A percentile compares a stretch with the other conserved stretches of the same genome.
phyloP scores from a whole-genome alignment of 2,797 vertebrate genomes.

The Champsocephalus esox region DNA sequence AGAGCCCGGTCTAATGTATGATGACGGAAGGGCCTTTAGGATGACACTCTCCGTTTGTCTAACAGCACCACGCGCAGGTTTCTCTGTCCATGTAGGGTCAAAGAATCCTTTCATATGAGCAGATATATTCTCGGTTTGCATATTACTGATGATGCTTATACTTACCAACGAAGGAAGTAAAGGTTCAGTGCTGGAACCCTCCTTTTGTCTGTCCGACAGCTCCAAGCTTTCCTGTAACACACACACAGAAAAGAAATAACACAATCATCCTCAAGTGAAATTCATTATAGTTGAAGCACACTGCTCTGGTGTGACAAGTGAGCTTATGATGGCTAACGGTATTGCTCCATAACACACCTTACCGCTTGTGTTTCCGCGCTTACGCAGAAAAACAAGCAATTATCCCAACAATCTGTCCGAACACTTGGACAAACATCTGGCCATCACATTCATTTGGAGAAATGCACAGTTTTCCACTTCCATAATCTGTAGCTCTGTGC shows the following conservation, averaged over 20 bases:
- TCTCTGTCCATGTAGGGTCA: conserved; percentile 4
- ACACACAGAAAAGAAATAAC: not conserved
- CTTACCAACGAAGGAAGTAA: conserved; percentile 60
- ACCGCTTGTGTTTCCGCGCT: too few species aligned
- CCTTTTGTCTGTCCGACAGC: conserved; percentile 20
- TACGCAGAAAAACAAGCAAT: too few species aligned
- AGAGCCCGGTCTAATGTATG: not conserved
- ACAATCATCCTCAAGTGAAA: too few species aligned
- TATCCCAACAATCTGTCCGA: too few species aligned
- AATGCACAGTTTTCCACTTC: too few species aligned
- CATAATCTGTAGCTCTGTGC: too few species aligned
- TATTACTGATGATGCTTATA: conserved; percentile 11
- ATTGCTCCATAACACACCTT: not conserved
- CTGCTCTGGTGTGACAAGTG: not conserved
- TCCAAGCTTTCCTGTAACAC: conserved; percentile 57
- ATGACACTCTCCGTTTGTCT: conserved; percentile 6
- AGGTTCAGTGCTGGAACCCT: conserved; percentile 9
- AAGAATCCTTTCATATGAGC: conserved; percentile 3
- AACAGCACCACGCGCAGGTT: not conserved
- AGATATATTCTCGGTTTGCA: conserved; percentile 23
- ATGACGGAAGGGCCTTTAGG: not conserved
- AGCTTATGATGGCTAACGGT: not conserved
- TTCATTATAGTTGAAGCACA: too few species aligned
- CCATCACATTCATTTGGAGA: too few species aligned
- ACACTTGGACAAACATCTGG: too few species aligned